These are phyloP conservation scores for Bombus superbus DNA, from an alignment of 1,140 invertebrate species.

Conservation along the genomic window DNA sequence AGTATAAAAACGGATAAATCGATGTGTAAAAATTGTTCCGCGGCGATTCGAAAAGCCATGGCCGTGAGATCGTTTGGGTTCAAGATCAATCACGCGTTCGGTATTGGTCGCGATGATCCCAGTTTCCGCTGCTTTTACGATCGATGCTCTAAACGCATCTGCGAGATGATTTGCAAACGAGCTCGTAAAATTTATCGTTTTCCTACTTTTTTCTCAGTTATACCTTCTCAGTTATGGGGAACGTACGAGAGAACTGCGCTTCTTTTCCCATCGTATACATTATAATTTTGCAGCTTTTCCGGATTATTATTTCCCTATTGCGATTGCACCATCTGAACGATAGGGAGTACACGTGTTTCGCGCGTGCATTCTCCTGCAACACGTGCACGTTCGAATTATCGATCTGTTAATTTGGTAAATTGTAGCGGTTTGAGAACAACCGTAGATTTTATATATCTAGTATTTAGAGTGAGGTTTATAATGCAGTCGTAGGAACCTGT, in stretches of 20 bases:
- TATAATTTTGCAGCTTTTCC: not conserved
- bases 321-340: not conserved
- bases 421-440: too few relatives aligned
- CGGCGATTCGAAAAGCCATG: slow-evolving; percentile 6
- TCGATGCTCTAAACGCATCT: too few relatives aligned
- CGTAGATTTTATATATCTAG: not conserved
- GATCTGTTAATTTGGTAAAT: not conserved
- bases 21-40: slow-evolving; percentile 33
- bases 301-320: not conserved
- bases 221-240: too few relatives aligned
- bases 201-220: too few relatives aligned
- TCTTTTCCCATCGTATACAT: not conserved
- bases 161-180: not conserved
- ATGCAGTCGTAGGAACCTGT: not conserved
- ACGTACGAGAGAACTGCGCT: not conserved
- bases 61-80: not conserved
- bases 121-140: not conserved
- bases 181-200: not conserved
- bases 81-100: slow-evolving; percentile 7
- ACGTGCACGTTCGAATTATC: not conserved
- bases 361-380: too few relatives aligned
- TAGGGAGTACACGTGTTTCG: not conserved
- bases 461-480: too few relatives aligned
- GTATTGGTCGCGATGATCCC: not conserved
- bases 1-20: slow-evolving; percentile 45